A percentile compares a stretch with the other conserved stretches of the same genome.
Conservation (phyloP, 2,113 vertebrate genomes). For the Albula glossodonta region DNA sequence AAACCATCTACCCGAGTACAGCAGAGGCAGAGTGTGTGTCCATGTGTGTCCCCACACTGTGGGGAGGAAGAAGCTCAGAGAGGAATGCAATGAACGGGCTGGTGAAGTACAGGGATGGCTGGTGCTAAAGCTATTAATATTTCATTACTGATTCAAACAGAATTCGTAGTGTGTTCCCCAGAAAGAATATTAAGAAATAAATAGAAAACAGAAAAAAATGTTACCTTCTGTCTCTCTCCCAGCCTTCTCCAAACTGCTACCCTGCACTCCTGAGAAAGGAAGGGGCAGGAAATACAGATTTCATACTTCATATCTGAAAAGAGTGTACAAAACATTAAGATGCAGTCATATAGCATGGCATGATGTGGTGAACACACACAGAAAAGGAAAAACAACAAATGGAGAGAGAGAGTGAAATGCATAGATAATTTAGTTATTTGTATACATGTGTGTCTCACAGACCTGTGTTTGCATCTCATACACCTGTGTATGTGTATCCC, state of each 20-base stretch:
- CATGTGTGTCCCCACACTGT: too few species aligned
- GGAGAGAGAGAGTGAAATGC: background rate
- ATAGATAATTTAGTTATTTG: background rate
- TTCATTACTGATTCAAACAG: too few species aligned
- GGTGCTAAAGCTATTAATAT: too few species aligned
- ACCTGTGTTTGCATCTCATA: background rate
- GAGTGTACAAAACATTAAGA: background rate
- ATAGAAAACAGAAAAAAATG: background rate
- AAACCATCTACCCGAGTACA: too few species aligned
- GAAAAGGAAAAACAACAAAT: too few species aligned
- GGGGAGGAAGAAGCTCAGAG: too few species aligned
- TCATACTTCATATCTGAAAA: background rate
- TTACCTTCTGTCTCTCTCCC: background rate
- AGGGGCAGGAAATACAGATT: background rate
- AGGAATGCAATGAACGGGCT: too few species aligned
- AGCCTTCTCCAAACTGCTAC: background rate
- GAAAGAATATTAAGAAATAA: too few species aligned
- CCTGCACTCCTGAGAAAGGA: background rate
- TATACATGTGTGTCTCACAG: background rate
- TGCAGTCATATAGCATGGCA: background rate
- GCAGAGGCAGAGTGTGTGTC: too few species aligned
- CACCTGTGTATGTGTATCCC: background rate
- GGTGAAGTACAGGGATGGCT: too few species aligned
- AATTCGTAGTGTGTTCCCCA: too few species aligned
- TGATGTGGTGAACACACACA: too few species aligned